Evolutionary conservation across 2,888 invertebrate species (phyloP), one percentile per base, ranked within the genome.

Genomic region (Panorpa germanica): DNA sequence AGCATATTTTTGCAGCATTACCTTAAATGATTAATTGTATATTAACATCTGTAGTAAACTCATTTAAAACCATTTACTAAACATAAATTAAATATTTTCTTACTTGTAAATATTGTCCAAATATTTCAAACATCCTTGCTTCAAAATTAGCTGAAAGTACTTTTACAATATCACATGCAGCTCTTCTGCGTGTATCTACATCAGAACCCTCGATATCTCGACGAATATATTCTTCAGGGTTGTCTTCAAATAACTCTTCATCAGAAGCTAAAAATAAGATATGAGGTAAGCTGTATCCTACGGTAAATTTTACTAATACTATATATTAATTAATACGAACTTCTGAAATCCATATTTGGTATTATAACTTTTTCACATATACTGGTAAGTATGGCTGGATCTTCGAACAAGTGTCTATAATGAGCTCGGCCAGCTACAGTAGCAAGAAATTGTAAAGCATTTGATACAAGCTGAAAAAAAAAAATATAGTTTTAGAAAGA

Each of bases 341-440:
- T 73, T 63, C 96, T 68, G 41, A 99, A 90, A 52, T 91, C 82
- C 70, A 99, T 82, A 50, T 96, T 98, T 1, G 96, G 95, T 43
- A 98, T 88, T 43, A 98, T 83, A n/a, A 98, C 88, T 52, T 91
- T 91, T 50, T 96, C 90, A 52, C 95, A 96, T 38, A 95, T 91
- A 43, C 75, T 81, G 39, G 80, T 76, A 5, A 96, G 63, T 3
- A 83, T 83, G 28, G 67, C 67, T 0, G 82, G 74, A 49, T 85
- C 81, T 50, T 90, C 85, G 48, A 98, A 98, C 17, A 96, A 55
- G 38, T 69, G 63, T 39, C 85, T 75, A 52, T 95, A 90, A 37
- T 78, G 80, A 22, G 73, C 67, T 40, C 91, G 71, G 47, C 91
- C 90, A 0, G 93, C 95, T 5, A 98, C 88, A 29, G 85, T 82